These are phyloP conservation scores for Thaumatotibia leucotreta DNA, from an alignment of 1,140 invertebrate genomes.

Conservation along the genomic window DNA sequence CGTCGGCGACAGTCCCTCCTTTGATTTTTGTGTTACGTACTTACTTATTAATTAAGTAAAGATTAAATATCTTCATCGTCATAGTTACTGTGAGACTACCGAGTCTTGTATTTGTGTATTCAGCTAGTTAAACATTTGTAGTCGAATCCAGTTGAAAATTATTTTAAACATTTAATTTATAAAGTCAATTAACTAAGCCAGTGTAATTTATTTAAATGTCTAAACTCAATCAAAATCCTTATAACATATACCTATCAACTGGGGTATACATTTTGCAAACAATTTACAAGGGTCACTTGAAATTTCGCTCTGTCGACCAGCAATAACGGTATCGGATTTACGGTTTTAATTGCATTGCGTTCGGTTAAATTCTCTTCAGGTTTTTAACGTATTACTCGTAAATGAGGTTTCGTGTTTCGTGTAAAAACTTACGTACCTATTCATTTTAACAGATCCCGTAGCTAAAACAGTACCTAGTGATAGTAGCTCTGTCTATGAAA, in stretches of 20 bases:
- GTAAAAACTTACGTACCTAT: no score
- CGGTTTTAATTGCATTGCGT: background rate
- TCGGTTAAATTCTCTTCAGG: background rate
- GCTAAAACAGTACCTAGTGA: no score
- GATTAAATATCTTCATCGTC: no score
- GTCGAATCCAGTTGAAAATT: no score
- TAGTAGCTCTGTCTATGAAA: no score
- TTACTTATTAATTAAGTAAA: no score
- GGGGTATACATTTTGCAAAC: background rate
- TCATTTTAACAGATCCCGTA: no score
- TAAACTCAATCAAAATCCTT: background rate
- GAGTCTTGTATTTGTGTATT: no score
- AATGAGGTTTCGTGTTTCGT: no score
- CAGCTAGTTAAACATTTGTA: background rate
- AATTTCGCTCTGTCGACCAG: background rate
- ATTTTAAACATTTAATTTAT: no score
- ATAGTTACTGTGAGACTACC: no score
- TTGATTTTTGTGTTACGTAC: no score
- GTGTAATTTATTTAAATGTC: background rate
- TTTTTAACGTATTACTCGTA: background rate
- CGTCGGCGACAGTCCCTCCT: slow-evolving; percentile 21
- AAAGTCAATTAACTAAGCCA: background rate
- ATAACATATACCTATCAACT: background rate
- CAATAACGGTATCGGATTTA: background rate
- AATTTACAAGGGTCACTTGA: background rate